Base-by-base conservation (phyloP, 2,797 vertebrate genomes). In the Molothrus aeneus region DNA sequence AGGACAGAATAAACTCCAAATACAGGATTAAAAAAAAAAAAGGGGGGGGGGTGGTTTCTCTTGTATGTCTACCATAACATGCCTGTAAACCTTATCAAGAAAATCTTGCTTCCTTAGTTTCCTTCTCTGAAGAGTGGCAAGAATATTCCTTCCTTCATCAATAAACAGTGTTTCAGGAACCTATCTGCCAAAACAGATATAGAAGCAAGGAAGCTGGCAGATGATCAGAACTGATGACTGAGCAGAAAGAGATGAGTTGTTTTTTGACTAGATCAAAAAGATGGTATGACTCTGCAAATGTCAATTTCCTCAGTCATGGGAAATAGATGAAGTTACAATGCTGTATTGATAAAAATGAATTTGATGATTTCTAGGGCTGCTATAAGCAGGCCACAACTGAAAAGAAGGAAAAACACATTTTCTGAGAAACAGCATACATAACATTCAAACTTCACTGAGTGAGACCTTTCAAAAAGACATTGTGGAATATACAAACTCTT, bases 31-130 rank as follows among this genome's bases (percentile, higher is more conserved):
- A 29, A 57, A 45, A 32, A 36, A 18, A 15, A 7, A 25, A 18
- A 9, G 0, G 1, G 3, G 10, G 13, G 6, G 11, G 4, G 3
- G 1, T 0, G 4, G 21, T 47, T 80, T 28, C 9, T 65, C 15
- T 22, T 29, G 4, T 59, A 61, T 42, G 72, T 83, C n/a, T 80
- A 43, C 26, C 13, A 42, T 18, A 59, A 9, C 24, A 28, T 34
- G 29, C 26, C 29, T 81, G 47, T 56, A 80, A 89, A 60, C 1
- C 2, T 71, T 13, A 66, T 43, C 8, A 79, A 80, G 24, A 50
- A 84, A 66, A 51, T 56, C 21, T 51, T 43, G 16, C 15, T 80
- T 85, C 59, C 36, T 65, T 65, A 12, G 45, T 65, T 78, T 74
- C 28, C 32, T 47, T 65, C 71, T 63, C 45, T 42, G n/a, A 85